Conservation (phyloP, 2,888 invertebrate genomes). For the Thalpophila matura region DNA sequence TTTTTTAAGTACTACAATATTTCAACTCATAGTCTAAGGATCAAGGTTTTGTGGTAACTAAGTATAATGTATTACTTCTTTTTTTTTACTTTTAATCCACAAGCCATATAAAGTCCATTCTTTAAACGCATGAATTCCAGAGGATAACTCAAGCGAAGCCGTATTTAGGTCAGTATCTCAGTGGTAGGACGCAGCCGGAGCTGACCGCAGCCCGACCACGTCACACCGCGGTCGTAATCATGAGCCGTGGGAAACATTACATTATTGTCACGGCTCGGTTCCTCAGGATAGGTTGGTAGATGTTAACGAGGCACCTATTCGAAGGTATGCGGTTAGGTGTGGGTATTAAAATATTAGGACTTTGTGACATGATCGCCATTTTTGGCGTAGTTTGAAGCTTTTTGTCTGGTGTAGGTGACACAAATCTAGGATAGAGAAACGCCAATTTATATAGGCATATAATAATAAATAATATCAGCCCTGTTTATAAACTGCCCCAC, state of each 20-base stretch:
- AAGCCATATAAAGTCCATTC: not conserved
- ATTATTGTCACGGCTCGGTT: constrained; percentile 37
- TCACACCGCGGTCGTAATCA: constrained; percentile 34
- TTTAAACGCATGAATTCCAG: not conserved
- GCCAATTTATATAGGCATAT: too few species aligned
- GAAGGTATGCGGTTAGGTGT: not conserved
- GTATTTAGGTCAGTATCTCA: constrained; percentile 66
- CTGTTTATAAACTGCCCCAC: too few species aligned
- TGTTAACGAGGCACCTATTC: not conserved
- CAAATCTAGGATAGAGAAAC: too few species aligned
- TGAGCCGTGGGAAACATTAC: constrained; percentile 53
- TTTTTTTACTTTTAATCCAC: too few species aligned
- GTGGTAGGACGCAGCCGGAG: constrained; percentile 43
- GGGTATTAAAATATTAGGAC: too few species aligned
- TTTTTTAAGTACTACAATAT: too few species aligned
- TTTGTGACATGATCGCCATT: not conserved
- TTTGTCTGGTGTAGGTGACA: too few species aligned
- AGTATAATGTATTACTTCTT: too few species aligned
- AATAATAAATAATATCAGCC: too few species aligned
- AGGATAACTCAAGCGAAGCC: constrained; percentile 23
- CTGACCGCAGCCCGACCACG: constrained; percentile 55
- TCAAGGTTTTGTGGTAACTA: too few species aligned
- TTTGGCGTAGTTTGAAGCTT: not conserved
- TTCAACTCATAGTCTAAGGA: too few species aligned
- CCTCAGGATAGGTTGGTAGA: not conserved